Evolutionary conservation across 2,888 invertebrate genomes (phyloP), one percentile per base, ranked within the genome.

Genomic region (Campoplex nolae): DNA sequence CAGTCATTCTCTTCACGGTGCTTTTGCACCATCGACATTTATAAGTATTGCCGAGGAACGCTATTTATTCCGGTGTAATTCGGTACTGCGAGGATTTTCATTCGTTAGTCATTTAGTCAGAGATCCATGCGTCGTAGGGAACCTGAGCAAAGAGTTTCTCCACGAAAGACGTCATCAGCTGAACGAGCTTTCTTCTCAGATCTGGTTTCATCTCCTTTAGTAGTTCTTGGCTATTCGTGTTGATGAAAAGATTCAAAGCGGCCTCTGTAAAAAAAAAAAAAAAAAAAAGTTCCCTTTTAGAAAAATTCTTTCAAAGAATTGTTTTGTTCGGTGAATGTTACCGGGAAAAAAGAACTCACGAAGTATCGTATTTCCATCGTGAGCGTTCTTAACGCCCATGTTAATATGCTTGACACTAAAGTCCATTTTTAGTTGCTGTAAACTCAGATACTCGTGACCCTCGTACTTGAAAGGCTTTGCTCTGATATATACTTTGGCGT

Each of bases 121-220:
- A 95, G 89, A 98, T 96, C 97, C 97, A 97, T 89, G 97, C 96
- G 90, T 97, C 97, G 90, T 97, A 96, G 0, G 98, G 98, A 88
- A 98, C 96, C 93, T 97, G 96, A 13, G 96, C 95, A 89, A 98
- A 97, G 77, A 98, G 95, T 89, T 96, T 96, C 90, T 97, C 97
- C 76, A 98, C 96, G 93, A 98, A 98, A 77, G 96, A 96, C 42
- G 96, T 96, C 96, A 98, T 97, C 88, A 97, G 96, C 89, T 96
- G 95, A 9, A 97, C 96, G 45, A 98, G 95, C 93, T 98, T 98
- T 87, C 96, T 96, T 92, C 97, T 97, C 83, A 98, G 95, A 91
- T 97, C 96, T 0, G 98, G 98, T 92, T 98, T 98, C 98, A 98
- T 98, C 95, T 98, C 98, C 92, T 97, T 97, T 70, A 98, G 94